Conservation (phyloP, 2,113 vertebrate genomes). For the Caranx melampygus region DNA sequence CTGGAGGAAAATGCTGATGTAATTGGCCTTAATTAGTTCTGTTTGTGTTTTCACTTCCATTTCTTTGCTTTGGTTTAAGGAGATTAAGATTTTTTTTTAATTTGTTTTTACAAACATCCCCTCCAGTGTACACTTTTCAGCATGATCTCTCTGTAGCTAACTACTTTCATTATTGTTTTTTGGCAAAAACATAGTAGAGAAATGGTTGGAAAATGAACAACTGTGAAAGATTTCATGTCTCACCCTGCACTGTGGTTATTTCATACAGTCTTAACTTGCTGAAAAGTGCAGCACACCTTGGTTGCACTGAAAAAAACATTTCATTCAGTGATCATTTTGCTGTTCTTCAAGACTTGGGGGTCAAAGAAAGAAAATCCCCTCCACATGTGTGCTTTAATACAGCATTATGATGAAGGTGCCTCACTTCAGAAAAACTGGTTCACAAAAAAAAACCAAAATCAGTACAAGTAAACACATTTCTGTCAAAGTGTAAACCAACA, state of each 20-base stretch:
- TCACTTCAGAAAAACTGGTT: background rate
- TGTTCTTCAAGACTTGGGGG: background rate
- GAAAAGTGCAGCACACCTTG: background rate
- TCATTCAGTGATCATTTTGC: constrained; percentile 2
- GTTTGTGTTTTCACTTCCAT: constrained; percentile 38
- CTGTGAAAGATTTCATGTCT: background rate
- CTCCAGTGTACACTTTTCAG: background rate
- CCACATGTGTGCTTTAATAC: background rate
- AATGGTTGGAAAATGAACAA: background rate
- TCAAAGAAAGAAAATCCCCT: background rate
- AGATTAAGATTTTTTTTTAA: constrained; percentile 21
- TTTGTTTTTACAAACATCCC: constrained; percentile 18
- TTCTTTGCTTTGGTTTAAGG: constrained; percentile 28
- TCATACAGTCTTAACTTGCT: background rate
- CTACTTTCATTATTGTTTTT: background rate
- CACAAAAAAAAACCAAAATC: background rate
- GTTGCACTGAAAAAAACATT: background rate
- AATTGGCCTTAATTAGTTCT: constrained; percentile 52
- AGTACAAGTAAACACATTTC: background rate
- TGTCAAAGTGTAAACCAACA: background rate
- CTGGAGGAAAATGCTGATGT: constrained; percentile 37
- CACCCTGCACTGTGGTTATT: background rate
- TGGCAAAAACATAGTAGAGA: background rate
- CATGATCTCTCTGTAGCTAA: background rate
- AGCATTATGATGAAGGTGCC: background rate